phyloP scores from a whole-genome alignment of 2,888 invertebrate species.

The Pterostichus niger region DNA sequence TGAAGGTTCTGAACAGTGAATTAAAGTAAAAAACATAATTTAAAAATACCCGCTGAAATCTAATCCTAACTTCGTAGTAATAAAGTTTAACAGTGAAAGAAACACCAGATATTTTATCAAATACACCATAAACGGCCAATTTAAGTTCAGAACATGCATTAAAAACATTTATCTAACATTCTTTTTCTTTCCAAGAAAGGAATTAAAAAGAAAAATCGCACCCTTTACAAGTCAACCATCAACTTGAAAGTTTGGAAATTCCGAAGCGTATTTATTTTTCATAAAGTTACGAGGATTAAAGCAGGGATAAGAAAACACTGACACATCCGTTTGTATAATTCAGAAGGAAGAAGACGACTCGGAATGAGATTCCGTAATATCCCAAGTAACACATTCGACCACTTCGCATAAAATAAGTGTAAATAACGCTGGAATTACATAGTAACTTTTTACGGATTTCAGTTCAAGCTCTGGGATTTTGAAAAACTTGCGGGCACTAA shows the following conservation, averaged over 20 bases:
- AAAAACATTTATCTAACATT: conserved; percentile 21
- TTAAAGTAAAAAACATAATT: not conserved
- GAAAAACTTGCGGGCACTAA: conserved; percentile 19
- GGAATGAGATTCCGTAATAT: conserved; percentile 10
- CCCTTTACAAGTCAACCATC: conserved; percentile 26
- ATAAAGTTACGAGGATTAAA: conserved; percentile 47
- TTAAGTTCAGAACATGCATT: conserved; percentile 17
- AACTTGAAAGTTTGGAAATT: conserved; percentile 48
- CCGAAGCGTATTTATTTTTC: conserved; percentile 50
- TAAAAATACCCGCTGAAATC: not conserved
- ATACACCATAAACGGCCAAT: conserved; percentile 9
- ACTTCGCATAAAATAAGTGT: conserved; percentile 3
- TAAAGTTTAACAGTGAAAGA: not conserved
- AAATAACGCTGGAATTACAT: conserved; percentile 21
- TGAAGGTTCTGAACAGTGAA: no score
- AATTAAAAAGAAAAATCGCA: conserved; percentile 37
- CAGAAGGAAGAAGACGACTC: not conserved
- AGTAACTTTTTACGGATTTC: not conserved
- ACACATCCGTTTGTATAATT: conserved; percentile 43
- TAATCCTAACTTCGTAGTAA: conserved; percentile 4
- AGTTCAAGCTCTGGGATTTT: conserved; percentile 5
- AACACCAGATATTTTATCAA: not conserved
- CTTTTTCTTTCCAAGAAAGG: conserved; percentile 12
- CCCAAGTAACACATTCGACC: not conserved
- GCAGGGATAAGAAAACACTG: conserved; percentile 45